Base-by-base conservation (phyloP, 2,888 invertebrate species). In the Tetrapedia diversipes region DNA sequence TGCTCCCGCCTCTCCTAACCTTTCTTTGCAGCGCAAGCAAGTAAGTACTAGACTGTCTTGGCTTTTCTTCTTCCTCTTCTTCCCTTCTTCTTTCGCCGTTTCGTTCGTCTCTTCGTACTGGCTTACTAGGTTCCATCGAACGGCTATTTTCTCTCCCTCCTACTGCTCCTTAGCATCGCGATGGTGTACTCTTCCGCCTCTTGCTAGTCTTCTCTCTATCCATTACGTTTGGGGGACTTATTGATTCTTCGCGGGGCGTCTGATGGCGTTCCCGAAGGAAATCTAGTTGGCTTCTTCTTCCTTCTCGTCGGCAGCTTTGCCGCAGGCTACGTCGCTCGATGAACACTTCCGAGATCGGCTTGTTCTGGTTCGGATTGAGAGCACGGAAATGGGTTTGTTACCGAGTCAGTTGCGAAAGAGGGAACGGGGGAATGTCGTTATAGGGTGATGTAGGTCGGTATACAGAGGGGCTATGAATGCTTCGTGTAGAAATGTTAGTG, bases 161-260 rank as follows among this genome's bases (percentile, higher is more conserved):
- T 10, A 14, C 27, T 16, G 2, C 11, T 22, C 8, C 34, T 27
- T 19, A 11, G 19, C 14, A 4, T 0, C 14, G 22, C 7, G 14
- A 16, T 16, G 8, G 3, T 27, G 19, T n/a, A n/a, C 11, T 45
- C 53, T 41, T n/a, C 14, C 47, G 7, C 34, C 19, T 27, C 32
- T 41, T 51, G 29, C 43, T 32, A 19, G n/a, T 59, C 49, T 49
- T 56, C 64, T 39, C 37, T 43, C 37, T 67, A 32, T 61, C 54
- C 54, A 64, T 66, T 66, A 73, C 59, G 41, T 49, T n/a, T 47
- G 39, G 54, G 54, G 24, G 43, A 73, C 51, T 67, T 73, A 60
- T 74, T 61, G 67, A 66, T 76, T 74, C 67, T 34, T 39, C 67
- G 41, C 41, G 19, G 29, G 64, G 16, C 71, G 27, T 72, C 51